These are phyloP conservation scores for Pseudomyrmex gracilis DNA, from an alignment of 1,140 invertebrate genomes.

Conservation along the genomic window DNA sequence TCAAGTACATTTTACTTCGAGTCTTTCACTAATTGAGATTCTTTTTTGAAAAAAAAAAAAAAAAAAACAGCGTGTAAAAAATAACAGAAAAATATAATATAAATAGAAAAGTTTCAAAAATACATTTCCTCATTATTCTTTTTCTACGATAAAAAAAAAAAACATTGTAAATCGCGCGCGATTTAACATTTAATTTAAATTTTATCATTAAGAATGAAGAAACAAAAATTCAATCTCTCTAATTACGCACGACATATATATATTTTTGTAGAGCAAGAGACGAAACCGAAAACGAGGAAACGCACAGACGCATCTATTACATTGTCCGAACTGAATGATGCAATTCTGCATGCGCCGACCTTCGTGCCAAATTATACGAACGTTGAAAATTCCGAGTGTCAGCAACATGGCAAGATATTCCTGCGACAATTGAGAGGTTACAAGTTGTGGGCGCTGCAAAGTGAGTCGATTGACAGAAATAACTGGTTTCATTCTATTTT, in stretches of 20 bases:
- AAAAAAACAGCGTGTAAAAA: too few species aligned
- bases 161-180: too few species aligned
- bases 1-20: constrained; percentile 2
- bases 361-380: constrained; percentile 89
- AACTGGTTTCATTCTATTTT: constrained; percentile 38
- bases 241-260: neutral
- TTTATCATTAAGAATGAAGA: too few species aligned
- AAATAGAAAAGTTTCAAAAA: too few species aligned
- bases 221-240: neutral
- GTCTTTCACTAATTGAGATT: neutral
- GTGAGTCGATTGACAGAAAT: constrained; percentile 84
- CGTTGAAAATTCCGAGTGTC: constrained; percentile 88
- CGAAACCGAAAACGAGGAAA: constrained; percentile 72
- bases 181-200: too few species aligned
- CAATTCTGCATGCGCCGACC: constrained; percentile 86
- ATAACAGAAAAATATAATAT: too few species aligned
- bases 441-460: constrained; percentile 90
- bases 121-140: too few species aligned
- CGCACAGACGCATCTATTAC: constrained; percentile 73
- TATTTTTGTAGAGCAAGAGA: constrained; percentile 74
- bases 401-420: constrained; percentile 89
- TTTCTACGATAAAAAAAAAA: too few species aligned
- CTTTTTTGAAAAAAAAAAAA: too few species aligned
- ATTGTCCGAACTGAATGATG: constrained; percentile 81
- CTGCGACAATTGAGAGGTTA: constrained; percentile 88